Conservation (phyloP, 1,140 invertebrate genomes). For the Onthophagus taurus region DNA sequence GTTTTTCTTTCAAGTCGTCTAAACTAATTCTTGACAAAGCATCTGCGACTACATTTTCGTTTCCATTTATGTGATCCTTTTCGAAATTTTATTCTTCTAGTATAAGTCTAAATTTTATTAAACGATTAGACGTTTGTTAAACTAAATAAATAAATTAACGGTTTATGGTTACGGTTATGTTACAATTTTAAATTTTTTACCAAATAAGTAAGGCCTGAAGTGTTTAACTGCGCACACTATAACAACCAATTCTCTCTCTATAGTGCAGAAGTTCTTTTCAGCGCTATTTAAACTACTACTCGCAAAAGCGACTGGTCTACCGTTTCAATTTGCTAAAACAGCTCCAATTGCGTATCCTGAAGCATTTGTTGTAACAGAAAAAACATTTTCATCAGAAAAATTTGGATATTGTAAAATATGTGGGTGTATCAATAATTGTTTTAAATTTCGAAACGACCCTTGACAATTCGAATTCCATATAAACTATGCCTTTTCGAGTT, state of each 20-base stretch:
- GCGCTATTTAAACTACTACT: not conserved
- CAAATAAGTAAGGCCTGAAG: too few species aligned
- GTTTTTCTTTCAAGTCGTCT: too few species aligned
- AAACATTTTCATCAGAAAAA: not conserved
- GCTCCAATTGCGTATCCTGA: not conserved
- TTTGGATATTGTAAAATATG: not conserved
- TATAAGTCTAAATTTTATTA: not conserved
- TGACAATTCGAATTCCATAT: not conserved
- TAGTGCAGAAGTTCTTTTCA: not conserved
- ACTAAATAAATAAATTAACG: constrained; percentile 3
- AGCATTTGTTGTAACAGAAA: not conserved
- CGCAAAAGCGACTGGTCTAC: not conserved
- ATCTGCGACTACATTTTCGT: too few species aligned
- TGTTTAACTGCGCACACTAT: too few species aligned
- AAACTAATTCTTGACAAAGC: too few species aligned
- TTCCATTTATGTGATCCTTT: too few species aligned
- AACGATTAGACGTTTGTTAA: not conserved
- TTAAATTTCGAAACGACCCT: not conserved
- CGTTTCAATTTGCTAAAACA: not conserved
- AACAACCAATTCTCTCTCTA: not conserved
- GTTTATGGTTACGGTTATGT: too few species aligned
- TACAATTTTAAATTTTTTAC: too few species aligned
- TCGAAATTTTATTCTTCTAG: constrained; percentile 2
- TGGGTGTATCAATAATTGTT: not conserved
- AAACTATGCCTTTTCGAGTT: not conserved